Evolutionary conservation across 2,888 invertebrate genomes (phyloP), one percentile per base, ranked within the genome.

Genomic region (Pristionchus maxplancki): DNA sequence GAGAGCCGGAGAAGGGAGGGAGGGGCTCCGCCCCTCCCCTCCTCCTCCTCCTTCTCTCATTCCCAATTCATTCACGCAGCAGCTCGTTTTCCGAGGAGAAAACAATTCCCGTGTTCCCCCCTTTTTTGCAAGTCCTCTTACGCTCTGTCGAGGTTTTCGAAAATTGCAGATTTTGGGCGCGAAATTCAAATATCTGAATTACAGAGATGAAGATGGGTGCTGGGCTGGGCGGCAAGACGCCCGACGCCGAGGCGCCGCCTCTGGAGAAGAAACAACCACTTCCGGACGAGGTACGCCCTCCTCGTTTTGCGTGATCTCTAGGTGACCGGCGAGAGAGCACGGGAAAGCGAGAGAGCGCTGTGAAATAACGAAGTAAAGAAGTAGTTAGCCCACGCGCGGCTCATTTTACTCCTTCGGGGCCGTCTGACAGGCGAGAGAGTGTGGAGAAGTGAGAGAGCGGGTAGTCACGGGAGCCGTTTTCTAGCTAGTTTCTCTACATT

Each of bases 1-100:
- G 37, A 31, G 34, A 37, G 71, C 1, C 15, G 82, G 82, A 53
- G 37, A 20, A 53, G 20, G 53, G n/a, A 6, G 50, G n/a, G n/a
- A 28, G 82, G 24, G 53, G 34, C 34, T 15, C 53, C 53, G 62
- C 85, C 85, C 85, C n/a, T 20, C n/a, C 82, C 50, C 53, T 37
- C 62, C 64, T 15, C 28, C 53, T n/a, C 64, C 84, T 44, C 13
- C 62, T 64, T 28, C 34, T 17, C 85, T 85, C 85, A 62, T 85
- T 85, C 31, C 28, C 40, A 48, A 85, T 84, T 84, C 83, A 84
- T 62, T 85, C 64, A 85, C 64, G 48, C 71, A 78, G 78, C 74
- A n/a, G 37, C n/a, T 28, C 37, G 37, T 13, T 71, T 48, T 37
- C 37, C 44, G 44, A 44, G 24, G 50, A 50, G 58, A 78, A 78